Conservation (phyloP, 2,888 invertebrate species). For the Kuschelorhynchus macadamiae region DNA sequence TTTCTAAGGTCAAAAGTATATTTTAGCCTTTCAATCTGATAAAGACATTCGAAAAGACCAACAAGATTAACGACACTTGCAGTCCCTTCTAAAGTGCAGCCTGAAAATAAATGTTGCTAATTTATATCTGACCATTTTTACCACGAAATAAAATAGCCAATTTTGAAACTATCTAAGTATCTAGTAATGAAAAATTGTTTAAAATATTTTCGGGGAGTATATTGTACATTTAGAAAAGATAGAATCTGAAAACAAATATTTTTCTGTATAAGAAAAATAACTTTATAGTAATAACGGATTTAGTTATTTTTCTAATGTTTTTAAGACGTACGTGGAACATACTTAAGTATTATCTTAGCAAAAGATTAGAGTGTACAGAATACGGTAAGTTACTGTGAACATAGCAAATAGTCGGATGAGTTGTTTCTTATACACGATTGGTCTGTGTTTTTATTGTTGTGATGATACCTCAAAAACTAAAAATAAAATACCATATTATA, state of each 20-base stretch:
- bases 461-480: too few species aligned
- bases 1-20: neutral
- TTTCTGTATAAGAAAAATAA: neutral
- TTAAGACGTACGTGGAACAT: too few species aligned
- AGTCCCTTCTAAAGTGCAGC: constrained; percentile 55
- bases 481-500: too few species aligned
- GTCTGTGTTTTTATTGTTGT: too few species aligned
- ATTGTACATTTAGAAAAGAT: constrained; percentile 17
- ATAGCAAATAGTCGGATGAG: too few species aligned
- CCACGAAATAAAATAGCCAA: constrained; percentile 24
- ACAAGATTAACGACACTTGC: constrained; percentile 19
- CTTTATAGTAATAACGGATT: neutral
- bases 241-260: constrained; percentile 4
- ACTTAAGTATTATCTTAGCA: too few species aligned
- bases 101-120: constrained; percentile 42
- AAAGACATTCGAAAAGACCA: constrained; percentile 3
- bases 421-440: too few species aligned
- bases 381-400: too few species aligned
- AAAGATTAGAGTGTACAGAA: too few species aligned
- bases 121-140: constrained; percentile 37
- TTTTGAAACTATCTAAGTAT: constrained; percentile 25
- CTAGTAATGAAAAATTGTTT: constrained; percentile 24
- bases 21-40: constrained; percentile 8
- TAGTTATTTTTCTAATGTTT: too few species aligned
- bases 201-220: constrained; percentile 20